phyloP scores from a whole-genome alignment of 2,113 vertebrate species.

The Patagioenas fasciata region DNA sequence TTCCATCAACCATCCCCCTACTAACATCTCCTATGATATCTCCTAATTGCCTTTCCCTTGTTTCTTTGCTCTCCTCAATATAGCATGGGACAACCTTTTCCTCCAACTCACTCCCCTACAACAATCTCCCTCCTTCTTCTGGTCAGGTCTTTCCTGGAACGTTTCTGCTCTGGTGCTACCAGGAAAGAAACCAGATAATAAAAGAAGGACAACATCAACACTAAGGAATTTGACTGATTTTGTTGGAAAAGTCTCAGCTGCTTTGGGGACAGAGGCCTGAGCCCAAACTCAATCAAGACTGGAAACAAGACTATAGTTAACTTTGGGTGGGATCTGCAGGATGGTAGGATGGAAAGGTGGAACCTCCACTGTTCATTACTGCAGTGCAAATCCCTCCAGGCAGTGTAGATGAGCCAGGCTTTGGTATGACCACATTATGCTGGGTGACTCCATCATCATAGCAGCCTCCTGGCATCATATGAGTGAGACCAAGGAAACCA shows the following conservation, averaged over 20 bases:
- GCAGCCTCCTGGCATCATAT: neutral
- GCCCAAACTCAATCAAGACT: neutral
- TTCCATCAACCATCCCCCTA: neutral
- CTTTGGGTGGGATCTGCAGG: neutral
- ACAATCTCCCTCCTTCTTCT: neutral
- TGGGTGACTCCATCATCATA: neutral
- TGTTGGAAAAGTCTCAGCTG: neutral
- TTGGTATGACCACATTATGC: neutral
- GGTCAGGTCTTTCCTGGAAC: neutral
- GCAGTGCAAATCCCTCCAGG: neutral
- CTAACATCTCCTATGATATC: neutral
- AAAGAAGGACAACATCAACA: neutral
- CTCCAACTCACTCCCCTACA: neutral
- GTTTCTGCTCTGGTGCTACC: neutral
- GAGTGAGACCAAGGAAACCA: neutral
- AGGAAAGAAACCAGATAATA: neutral
- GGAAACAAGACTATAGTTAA: rapidly evolving
- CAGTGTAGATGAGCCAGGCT: neutral
- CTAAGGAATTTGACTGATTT: neutral
- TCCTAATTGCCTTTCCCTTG: neutral
- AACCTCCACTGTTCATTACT: neutral
- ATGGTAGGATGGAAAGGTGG: neutral
- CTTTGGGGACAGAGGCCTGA: neutral
- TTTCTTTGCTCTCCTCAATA: neutral
- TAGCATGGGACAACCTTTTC: neutral